A percentile compares a stretch with the other conserved stretches of the same genome.
Conservation (phyloP, 2,797 vertebrate species). For the Eleutherodactylus coqui region DNA sequence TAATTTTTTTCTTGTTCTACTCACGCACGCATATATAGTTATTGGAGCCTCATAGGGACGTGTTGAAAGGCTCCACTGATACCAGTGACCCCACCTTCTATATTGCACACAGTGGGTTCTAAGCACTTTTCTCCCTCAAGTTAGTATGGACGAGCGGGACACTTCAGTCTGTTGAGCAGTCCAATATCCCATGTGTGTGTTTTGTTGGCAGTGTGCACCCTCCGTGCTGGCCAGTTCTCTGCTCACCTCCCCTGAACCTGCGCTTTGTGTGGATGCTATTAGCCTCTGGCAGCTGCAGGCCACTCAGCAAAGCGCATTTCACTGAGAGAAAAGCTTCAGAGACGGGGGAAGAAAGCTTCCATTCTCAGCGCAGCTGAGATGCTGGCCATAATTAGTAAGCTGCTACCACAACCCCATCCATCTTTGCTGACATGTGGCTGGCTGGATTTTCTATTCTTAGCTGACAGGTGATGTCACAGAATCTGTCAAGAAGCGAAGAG, state of each 20-base stretch:
- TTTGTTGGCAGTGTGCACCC: background rate
- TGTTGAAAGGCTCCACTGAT: background rate
- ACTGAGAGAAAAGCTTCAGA: conserved; percentile 55
- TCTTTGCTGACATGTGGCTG: conserved; percentile 76
- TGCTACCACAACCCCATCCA: conserved; percentile 72
- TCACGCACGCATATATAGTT: background rate
- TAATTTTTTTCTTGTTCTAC: background rate
- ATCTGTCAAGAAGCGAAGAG: conserved; percentile 77
- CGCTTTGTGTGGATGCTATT: conserved; percentile 40
- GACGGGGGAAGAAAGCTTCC: background rate
- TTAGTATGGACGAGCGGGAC: background rate
- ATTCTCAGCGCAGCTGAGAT: conserved; percentile 52
- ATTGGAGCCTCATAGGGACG: background rate
- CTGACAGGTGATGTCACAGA: conserved; percentile 86
- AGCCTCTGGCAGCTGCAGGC: conserved; percentile 54
- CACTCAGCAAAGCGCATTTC: conserved; percentile 36
- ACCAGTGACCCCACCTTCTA: background rate
- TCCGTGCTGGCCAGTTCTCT: background rate
- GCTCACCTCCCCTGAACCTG: conserved; percentile 30
- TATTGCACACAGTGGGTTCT: background rate
- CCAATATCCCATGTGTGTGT: background rate
- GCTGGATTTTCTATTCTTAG: conserved; percentile 82
- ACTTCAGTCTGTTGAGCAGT: background rate
- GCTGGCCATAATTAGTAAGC: conserved; percentile 63
- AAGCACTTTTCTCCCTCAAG: background rate